These are phyloP conservation scores for Australoheros facetus DNA, from an alignment of 2,797 vertebrate species.

Conservation along the genomic window DNA sequence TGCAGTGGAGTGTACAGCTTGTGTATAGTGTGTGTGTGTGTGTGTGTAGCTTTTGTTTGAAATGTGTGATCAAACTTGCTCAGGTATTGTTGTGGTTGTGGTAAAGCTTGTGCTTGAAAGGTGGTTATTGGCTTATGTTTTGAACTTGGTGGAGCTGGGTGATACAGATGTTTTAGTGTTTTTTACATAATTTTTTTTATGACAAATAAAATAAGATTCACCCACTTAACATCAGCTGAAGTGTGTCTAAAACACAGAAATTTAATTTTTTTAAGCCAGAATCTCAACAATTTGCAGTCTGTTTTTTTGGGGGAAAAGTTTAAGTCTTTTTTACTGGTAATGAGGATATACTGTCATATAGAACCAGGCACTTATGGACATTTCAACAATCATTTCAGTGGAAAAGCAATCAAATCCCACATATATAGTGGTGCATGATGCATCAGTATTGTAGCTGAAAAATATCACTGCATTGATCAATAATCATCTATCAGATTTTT, in stretches of 20 bases:
- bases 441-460: neutral
- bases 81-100: neutral
- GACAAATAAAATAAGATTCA: no score
- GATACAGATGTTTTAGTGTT: neutral
- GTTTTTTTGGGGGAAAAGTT: no score
- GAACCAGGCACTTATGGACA: neutral
- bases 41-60: conserved; percentile 7
- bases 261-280: no score
- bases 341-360: no score
- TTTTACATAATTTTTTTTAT: neutral
- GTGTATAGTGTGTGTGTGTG: neutral
- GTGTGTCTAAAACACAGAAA: no score
- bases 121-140: neutral
- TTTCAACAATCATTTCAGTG: neutral
- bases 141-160: conserved; percentile 20
- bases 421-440: neutral
- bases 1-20: conserved; percentile 26
- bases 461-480: no score
- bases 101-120: conserved; percentile 16
- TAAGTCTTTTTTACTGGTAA: no score
- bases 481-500: neutral
- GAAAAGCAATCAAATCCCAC: neutral
- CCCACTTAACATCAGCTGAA: no score
- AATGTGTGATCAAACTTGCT: conserved; percentile 27
- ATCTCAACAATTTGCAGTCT: no score